These are phyloP conservation scores for Sarcophaga rosellei DNA, from an alignment of 2,888 invertebrate genomes.

Conservation along the genomic window DNA sequence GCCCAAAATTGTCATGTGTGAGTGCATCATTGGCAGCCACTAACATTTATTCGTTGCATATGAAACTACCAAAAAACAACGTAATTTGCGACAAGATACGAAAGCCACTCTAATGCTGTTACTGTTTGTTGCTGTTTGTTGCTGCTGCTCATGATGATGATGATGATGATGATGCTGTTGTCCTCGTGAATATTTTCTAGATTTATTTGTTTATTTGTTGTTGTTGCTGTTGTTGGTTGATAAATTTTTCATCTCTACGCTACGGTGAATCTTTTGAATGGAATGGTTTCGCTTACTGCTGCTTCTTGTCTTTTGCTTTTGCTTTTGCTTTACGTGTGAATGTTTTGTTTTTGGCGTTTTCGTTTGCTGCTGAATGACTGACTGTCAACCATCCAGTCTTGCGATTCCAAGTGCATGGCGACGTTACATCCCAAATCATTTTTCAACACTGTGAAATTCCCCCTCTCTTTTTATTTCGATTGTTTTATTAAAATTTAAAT, in stretches of 20 bases:
- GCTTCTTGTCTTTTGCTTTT: slow-evolving; percentile 3
- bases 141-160: background rate
- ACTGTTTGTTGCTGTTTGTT: background rate
- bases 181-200: slow-evolving; percentile 4
- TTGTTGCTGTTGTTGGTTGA: slow-evolving; percentile 22
- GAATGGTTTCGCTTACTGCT: slow-evolving; percentile 40
- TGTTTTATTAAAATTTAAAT: background rate
- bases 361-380: slow-evolving; percentile 64
- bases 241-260: slow-evolving; percentile 63
- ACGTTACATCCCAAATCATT: slow-evolving; percentile 78
- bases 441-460: slow-evolving; percentile 73
- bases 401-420: slow-evolving; percentile 67
- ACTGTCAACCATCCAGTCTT: slow-evolving; percentile 65
- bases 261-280: slow-evolving; percentile 64
- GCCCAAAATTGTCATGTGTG: slow-evolving; percentile 57
- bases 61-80: slow-evolving; percentile 46
- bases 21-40: slow-evolving; percentile 68
- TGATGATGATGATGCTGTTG: background rate
- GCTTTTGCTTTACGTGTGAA: background rate
- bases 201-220: slow-evolving; percentile 53
- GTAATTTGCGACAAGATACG: background rate
- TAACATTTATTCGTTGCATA: slow-evolving; percentile 59
- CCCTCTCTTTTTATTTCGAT: slow-evolving; percentile 46
- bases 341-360: background rate
- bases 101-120: background rate